These are phyloP conservation scores for Chrysotoxum bicinctum DNA, from an alignment of 2,888 invertebrate species.

Conservation along the genomic window DNA sequence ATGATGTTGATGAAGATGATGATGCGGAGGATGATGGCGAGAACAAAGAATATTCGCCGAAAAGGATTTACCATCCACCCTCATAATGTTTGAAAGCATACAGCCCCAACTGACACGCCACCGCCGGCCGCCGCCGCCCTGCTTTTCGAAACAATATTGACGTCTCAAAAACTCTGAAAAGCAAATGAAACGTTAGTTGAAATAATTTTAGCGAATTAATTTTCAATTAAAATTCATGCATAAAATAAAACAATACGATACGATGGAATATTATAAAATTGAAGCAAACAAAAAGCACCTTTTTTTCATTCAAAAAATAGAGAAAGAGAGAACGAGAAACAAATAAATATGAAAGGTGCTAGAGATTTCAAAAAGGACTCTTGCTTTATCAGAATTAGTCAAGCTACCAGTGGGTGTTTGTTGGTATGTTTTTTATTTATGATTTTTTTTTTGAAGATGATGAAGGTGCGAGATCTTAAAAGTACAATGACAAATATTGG, in stretches of 20 bases:
- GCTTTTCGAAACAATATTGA: not conserved
- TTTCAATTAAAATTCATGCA: conserved; percentile 72
- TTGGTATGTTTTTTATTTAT: not conserved
- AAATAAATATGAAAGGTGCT: not conserved
- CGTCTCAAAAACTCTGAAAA: conserved; percentile 1
- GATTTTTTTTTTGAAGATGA: not conserved
- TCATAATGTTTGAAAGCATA: not conserved
- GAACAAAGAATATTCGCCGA: not conserved
- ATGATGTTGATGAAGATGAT: not conserved
- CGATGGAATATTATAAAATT: conserved; percentile 3
- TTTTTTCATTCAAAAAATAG: not conserved
- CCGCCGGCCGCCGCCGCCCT: no score
- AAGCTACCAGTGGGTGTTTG: not conserved
- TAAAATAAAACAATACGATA: conserved; percentile 40
- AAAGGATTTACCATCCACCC: conserved; percentile 11
- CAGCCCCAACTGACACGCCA: not conserved
- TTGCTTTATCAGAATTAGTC: not conserved
- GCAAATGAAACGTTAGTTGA: conserved; percentile 62
- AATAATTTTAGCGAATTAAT: conserved; percentile 70
- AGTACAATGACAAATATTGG: not conserved
- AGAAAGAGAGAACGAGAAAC: not conserved
- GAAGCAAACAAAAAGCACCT: conserved; percentile 9
- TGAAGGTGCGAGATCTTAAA: not conserved
- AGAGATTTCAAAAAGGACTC: not conserved
- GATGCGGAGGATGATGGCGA: not conserved